Evolutionary conservation across 2,113 vertebrate species (phyloP).

Genomic region (Delphinapterus leucas): DNA sequence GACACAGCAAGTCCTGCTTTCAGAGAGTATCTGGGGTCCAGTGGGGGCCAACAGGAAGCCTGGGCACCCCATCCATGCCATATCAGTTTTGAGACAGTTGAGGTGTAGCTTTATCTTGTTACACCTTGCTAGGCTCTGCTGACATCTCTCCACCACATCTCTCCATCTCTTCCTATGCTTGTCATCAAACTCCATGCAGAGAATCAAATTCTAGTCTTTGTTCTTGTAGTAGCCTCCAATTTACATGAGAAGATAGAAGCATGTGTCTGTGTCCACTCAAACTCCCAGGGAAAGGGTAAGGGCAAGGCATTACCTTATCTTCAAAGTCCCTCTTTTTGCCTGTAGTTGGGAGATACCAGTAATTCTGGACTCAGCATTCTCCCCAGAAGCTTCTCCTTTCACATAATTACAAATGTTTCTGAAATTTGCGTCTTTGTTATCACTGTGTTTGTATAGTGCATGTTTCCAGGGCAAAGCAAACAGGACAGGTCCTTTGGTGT

Average conservation of each 20-base stretch:
- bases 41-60: fast-evolving
- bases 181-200: neutral
- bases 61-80: neutral
- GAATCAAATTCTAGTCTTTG: neutral
- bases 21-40: neutral
- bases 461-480: neutral
- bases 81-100: neutral
- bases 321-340: neutral
- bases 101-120: neutral
- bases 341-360: neutral
- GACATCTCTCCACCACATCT: too few relatives aligned
- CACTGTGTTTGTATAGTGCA: neutral
- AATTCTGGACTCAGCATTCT: neutral
- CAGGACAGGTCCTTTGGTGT: neutral
- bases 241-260: neutral
- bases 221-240: neutral
- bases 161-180: neutral
- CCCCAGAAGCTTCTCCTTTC: neutral
- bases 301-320: neutral
- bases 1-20: neutral
- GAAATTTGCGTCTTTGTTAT: neutral
- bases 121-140: neutral
- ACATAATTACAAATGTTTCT: neutral
- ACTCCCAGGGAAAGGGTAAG: too few relatives aligned
- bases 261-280: too few relatives aligned